Evolutionary conservation across 1,140 invertebrate genomes (phyloP), one percentile per base, ranked within the genome.

Genomic region (Tetramorium parvispinum): DNA sequence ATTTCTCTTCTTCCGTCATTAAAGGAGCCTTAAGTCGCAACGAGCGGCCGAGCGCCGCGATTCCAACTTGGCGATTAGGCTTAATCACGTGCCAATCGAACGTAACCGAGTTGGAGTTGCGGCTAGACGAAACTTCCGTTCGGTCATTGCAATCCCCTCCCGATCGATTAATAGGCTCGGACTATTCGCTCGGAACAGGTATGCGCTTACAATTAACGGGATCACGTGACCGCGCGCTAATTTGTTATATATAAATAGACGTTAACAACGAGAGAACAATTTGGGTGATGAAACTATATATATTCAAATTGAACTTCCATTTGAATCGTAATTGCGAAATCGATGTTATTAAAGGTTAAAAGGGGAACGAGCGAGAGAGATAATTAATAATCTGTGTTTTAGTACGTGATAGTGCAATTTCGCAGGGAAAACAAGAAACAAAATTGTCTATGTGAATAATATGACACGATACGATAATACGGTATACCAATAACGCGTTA

Each of bases 1-100:
- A 82, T 89, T 78, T 78, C 81, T 83, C 81, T 37, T 79, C 63
- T 87, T 78, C 40, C 71, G 55, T 77, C 87, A 75, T 68, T 77
- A 87, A 61, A 11, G 49, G 71, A 75, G 65, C 68, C 77, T 68
- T 65, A 87, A 87, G 70, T 85, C 81, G 51, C 68, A 66, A 82
- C 49, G 49, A 82, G 53, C 51, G 16, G 43, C 53, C 43, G n/a
- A 43, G 46, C 18, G 21, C 13, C 37, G 32, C 75, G 40, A 43
- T 81, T 79, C 24, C 24, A 85, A 24, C 81, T 68, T 82, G 53
- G 27, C 68, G 66, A 75, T 83, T 83, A 75, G 68, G 18, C 57
- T 83, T 83, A 83, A 83, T 83, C 79, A 55, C 51, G 40, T 46
- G 8, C 40, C 71, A 61, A 83, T 83, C 79, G 79, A 83, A 75